Evolutionary conservation across 2,888 invertebrate genomes (phyloP), one percentile per base, ranked within the genome.

Genomic region (Xestia c-nigrum): DNA sequence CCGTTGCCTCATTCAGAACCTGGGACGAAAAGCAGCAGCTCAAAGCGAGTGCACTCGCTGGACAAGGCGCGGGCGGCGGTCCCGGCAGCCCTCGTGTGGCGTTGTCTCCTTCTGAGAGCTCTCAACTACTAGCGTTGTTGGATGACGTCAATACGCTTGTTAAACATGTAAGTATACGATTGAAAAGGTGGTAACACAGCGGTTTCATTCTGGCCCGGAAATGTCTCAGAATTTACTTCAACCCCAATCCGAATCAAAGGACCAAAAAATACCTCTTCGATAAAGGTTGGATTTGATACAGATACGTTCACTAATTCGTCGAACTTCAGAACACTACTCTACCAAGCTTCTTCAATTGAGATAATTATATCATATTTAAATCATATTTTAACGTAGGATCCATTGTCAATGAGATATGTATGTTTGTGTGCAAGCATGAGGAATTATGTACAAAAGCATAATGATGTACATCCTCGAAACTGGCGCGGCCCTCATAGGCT

Each of bases 71-170:
- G 10, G 84, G 85, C 71, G 85, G 86, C 74, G 88, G 86, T 55
- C 72, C 81, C 47, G 74, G 79, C 46, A 88, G 91, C 72, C 91
- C 92, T 2, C 91, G 92, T 6, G 84, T 91, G 24, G 89, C 93
- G 9, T 92, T 97, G 21, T 95, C 97, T 6, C 97, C 97, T 3
- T 98, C 98, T 12, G 99, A 99, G 93, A 97, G 97, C 85, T 97
- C 97, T 12, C 97, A 98, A 68, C 95, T 99, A 3, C 96, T 98
- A 9, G 98, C 97, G 63, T 98, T 99, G 90, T 98, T 99, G 40
- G 99, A 99, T 92, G 98, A 98, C 50, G 97, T 98, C 69, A 98
- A 98, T 76, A 98, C 98, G 0, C 97, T 99, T n/a, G 98, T 99
- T n/a, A 98, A 99, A 95, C 98, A 98, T 97, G 98, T 98, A 5